A percentile compares a stretch with the other conserved stretches of the same genome.
Evolutionary conservation across 2,113 vertebrate species (phyloP).

Genomic region (Orientallactaga bullata): DNA sequence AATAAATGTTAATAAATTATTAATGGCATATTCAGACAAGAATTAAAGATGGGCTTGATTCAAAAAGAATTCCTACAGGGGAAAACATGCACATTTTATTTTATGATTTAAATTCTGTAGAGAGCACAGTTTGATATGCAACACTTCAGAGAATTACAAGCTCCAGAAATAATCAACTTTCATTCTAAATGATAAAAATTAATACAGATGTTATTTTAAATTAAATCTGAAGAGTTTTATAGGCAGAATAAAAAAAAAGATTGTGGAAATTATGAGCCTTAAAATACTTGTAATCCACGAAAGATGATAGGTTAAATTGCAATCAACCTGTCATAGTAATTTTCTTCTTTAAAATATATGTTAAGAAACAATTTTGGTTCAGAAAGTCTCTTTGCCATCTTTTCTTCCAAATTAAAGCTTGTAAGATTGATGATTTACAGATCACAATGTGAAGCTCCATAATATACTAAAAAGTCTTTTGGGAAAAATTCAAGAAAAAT

Average conservation of each 20-base stretch:
- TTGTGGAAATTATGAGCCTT: conserved; percentile 75
- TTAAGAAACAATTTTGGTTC: conserved; percentile 74
- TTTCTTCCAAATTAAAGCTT: conserved; percentile 30
- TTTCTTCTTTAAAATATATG: conserved; percentile 69
- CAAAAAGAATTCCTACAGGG: conserved; percentile 63
- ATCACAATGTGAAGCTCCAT: conserved; percentile 49
- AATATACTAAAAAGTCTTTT: conserved; percentile 42
- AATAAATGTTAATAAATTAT: conserved; percentile 70
- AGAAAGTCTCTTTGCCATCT: conserved; percentile 69
- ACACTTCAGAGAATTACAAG: conserved; percentile 60
- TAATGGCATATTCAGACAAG: conserved; percentile 42
- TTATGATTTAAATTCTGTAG: conserved; percentile 71
- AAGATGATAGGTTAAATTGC: conserved; percentile 74
- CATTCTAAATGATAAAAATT: conserved; percentile 68
- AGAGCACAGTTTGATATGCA: conserved; percentile 51
- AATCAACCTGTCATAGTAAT: conserved; percentile 71
- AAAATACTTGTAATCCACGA: conserved; percentile 66
- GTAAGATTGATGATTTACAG: conserved; percentile 55
- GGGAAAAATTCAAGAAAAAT: conserved; percentile 43
- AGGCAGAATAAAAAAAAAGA: conserved; percentile 65
- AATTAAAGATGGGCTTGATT: conserved; percentile 69
- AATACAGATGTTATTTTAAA: conserved; percentile 78
- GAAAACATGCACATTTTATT: conserved; percentile 64
- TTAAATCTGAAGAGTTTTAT: conserved; percentile 51
- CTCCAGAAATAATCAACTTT: conserved; percentile 61